These are phyloP conservation scores for Sesamia inferens DNA, from an alignment of 2,888 invertebrate species.

Conservation along the genomic window DNA sequence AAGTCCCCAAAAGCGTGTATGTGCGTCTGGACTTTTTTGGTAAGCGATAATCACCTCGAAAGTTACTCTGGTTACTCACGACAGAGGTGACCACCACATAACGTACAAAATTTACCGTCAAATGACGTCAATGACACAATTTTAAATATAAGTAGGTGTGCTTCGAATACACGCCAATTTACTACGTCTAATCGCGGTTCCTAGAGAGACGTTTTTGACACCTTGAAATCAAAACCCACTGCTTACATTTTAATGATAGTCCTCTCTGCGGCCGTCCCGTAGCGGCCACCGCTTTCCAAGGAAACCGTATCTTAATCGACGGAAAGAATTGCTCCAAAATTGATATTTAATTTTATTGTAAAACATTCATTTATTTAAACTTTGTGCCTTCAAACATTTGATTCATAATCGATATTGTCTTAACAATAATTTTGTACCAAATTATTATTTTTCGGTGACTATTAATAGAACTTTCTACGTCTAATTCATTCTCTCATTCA, in stretches of 20 bases:
- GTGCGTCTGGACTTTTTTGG: too few species aligned
- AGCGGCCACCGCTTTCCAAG: neutral
- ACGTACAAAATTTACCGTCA: neutral
- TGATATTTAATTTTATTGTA: neutral
- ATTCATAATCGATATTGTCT: constrained; percentile 8
- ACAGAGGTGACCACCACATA: neutral
- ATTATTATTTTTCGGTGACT: constrained; percentile 29
- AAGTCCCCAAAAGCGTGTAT: too few species aligned
- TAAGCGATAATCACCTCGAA: neutral
- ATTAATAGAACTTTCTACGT: constrained; percentile 47
- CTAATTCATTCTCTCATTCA: constrained; percentile 36
- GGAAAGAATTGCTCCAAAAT: neutral
- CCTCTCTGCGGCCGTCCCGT: neutral
- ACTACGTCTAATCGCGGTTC: neutral
- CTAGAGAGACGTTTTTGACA: neutral
- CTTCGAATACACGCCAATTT: neutral
- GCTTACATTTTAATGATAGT: neutral
- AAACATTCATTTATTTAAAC: constrained; percentile 18
- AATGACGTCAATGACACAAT: neutral
- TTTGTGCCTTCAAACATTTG: neutral
- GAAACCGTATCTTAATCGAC: neutral
- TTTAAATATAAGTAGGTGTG: neutral
- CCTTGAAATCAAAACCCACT: neutral
- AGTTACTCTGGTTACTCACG: neutral
- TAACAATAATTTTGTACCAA: constrained; percentile 48